Base-by-base conservation (phyloP, 92 coral and sea anemone species). In the Nematostella vectensis region DNA sequence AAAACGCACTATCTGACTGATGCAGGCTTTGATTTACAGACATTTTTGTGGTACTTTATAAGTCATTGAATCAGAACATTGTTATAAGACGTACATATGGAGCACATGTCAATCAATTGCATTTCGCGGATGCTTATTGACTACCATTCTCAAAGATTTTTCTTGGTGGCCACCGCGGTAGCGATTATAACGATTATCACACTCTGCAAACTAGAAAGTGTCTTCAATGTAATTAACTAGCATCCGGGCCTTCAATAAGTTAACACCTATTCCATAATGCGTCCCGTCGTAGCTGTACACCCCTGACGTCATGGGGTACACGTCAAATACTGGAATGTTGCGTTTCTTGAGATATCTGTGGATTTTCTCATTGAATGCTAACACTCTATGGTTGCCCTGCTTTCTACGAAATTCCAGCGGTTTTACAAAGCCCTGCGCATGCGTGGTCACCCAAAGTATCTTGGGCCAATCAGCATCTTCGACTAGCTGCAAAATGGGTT, bases 241-340 rank as follows among this genome's bases (percentile, higher is more conserved):
- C n/a, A 77, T 37, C 64, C 72, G 91, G 11, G 84, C 91, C 70
- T 83, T 83, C 50, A 68, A 43, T 62, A 77, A 71, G 62, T 82
- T 82, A 11, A 67, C 61, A 11, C 80, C 84, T 26, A 60, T 50
- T 0, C 89, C 89, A 57, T 82, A 82, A 39, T 82, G 89, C 1
- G 89, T 82, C 9, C 89, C 89, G n/a, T 82, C 89, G 30, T 71
- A 77, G 44, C 89, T 82, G 47, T 67, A 70, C 24, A 82, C 84
- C 17, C 83, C 91, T 9, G 21, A 13, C 4, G 91, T 83, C 51
- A 83, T 59, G 27, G 63, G 51, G 22, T 55, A 77, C 24, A 74
- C 67, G 54, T 83, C 91, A 52, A 83, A 68, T n/a, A 77, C 71
- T 9, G 58, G 66, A 20, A 83, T 57, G 3, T 78, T 78, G 10